Evolutionary conservation across 2,888 invertebrate species (phyloP), one percentile per base, ranked within the genome.

Genomic region (Stratiomys singularior): DNA sequence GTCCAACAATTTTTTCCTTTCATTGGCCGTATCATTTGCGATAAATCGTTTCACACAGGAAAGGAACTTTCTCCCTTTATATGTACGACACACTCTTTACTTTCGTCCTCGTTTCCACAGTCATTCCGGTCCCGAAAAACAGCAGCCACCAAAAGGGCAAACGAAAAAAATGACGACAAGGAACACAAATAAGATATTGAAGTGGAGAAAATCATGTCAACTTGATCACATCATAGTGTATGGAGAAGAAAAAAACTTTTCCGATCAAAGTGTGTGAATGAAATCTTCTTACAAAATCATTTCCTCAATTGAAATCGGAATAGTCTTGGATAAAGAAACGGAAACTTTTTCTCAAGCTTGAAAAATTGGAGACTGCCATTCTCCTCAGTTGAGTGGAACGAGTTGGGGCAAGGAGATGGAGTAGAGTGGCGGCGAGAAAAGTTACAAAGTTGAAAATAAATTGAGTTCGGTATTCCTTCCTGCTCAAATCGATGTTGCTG

Each of bases 191-290:
- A 69, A 69, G 44, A 47, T 69, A 69, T 69, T 46, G 47, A 69
- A 69, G 46, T 47, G 69, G 46, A 69, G 69, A 69, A 69, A 69
- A 69, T 69, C 69, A 69, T 69, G 69, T 69, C 69, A 69, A 69
- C 69, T 69, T 69, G 30, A 69, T 69, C 69, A 47, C 69, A 69
- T 69, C 46, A 18, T 60, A 25, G 60, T 11, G 25, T 60, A 18
- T 15, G 15, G 7, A 3, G 63, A 13, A n/a, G 21, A 27, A 28
- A 58, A 30, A 60, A 74, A 74, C 58, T 74, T 74, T 74, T 74
- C 74, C 74, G 74, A 74, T 74, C 74, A 74, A 74, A 74, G 74
- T 74, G 58, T 58, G 58, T 37, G 74, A 52, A 58, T 46, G 52
- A 52, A 72, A 72, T 72, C 71, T 72, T 52, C 74, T 58, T 58